Conservation (phyloP, 1,140 invertebrate species). For the Caenorhabditis tropicalis region DNA sequence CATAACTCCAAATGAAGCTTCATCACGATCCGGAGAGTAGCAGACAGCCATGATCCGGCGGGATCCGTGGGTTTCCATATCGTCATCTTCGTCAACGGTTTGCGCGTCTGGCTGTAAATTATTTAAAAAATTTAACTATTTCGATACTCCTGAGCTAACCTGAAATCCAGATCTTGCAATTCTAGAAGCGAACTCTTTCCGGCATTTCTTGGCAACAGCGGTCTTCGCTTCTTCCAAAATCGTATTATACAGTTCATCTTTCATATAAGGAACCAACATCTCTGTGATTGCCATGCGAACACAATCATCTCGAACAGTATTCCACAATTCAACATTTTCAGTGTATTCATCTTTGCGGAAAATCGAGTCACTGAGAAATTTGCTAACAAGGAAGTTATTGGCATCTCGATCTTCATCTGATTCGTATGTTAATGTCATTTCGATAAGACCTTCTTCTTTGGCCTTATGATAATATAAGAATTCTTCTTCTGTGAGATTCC, state of each 20-base stretch:
- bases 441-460: constrained; percentile 73
- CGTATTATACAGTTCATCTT: constrained; percentile 84
- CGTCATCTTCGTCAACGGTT: constrained; percentile 80
- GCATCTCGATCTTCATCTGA: constrained; percentile 2
- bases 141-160: too few species aligned
- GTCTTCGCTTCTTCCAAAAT: constrained; percentile 88
- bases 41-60: constrained; percentile 86
- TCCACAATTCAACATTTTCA: constrained; percentile 95
- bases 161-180: constrained; percentile 30
- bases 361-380: constrained; percentile 47
- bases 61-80: constrained; percentile 83
- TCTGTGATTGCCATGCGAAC: constrained; percentile 86
- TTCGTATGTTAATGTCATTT: constrained; percentile 45
- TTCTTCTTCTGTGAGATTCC: constrained; percentile 86
- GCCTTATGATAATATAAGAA: constrained; percentile 80
- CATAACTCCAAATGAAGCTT: constrained; percentile 87
- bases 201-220: constrained; percentile 78
- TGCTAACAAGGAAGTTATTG: constrained; percentile 50
- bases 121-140: not conserved
- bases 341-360: constrained; percentile 86
- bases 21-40: constrained; percentile 84
- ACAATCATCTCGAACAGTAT: constrained; percentile 83
- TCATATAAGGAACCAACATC: constrained; percentile 87
- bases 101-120: not conserved
- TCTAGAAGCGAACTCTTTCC: constrained; percentile 15